Conservation (phyloP, 2,888 invertebrate species). For the Odiellus spinosus region DNA sequence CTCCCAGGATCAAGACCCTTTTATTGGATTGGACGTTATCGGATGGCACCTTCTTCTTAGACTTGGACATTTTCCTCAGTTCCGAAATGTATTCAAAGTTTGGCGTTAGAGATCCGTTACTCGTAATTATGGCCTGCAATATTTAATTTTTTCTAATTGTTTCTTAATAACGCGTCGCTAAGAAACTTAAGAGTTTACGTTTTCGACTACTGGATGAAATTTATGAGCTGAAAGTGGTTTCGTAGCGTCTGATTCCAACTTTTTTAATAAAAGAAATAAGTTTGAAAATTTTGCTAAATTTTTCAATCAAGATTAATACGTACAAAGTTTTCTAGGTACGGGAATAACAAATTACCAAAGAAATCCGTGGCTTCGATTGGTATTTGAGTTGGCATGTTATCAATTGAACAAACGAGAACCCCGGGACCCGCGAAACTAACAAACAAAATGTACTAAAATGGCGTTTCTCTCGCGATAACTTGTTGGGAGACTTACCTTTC, state of each 20-base stretch:
- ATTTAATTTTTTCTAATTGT: no score
- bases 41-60: conserved; percentile 19
- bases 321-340: conserved; percentile 71
- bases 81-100: conserved; percentile 90
- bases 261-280: conserved; percentile 5
- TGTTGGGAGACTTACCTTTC: conserved; percentile 15
- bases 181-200: no score
- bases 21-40: conserved; percentile 32
- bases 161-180: no score
- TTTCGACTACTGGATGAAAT: conserved; percentile 40
- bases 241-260: conserved; percentile 59
- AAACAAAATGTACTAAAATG: no score
- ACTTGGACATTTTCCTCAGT: conserved; percentile 50
- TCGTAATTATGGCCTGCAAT: conserved; percentile 81
- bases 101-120: conserved; percentile 79
- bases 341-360: conserved; percentile 82
- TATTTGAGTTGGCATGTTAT: conserved; percentile 99
- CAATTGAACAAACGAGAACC: conserved; percentile 97
- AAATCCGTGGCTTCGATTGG: conserved; percentile 94
- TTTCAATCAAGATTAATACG: conserved; percentile 21
- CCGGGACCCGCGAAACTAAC: conserved; percentile 83
- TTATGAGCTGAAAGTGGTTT: conserved; percentile 58
- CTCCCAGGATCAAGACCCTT: conserved; percentile 76
- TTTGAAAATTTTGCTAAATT: conserved; percentile 12
- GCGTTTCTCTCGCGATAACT: no score